Percentiles rank a stretch among this genome's conserved stretches.
phyloP scores from a whole-genome alignment of 1,140 invertebrate genomes.

The Hypsibius dujardini region DNA sequence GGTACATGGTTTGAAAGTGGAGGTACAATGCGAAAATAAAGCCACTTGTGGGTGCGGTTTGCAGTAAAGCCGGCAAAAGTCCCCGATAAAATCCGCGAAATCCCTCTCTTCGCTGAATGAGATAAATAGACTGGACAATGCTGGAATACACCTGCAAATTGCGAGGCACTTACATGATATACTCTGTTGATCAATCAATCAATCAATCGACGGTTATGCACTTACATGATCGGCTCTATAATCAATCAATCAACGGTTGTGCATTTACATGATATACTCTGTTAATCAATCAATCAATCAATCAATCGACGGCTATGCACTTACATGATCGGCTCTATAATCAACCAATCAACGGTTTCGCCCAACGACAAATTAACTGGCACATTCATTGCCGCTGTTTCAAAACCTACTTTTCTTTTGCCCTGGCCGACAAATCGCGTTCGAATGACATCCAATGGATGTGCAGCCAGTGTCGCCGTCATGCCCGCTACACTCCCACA shows the following conservation, averaged over 20 bases:
- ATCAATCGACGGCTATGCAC: too few species aligned
- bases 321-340: too few species aligned
- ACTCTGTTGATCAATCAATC: too few species aligned
- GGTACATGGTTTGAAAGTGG: conserved; percentile 20
- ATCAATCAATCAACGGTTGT: too few species aligned
- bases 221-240: too few species aligned
- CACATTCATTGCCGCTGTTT: too few species aligned
- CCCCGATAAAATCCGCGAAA: conserved; percentile 56
- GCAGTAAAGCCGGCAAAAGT: conserved; percentile 57
- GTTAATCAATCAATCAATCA: too few species aligned
- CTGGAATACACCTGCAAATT: conserved; percentile 40
- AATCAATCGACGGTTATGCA: too few species aligned
- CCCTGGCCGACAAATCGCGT: conserved; percentile 81
- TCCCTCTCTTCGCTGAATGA: conserved; percentile 53
- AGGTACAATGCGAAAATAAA: conserved; percentile 67
- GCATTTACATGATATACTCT: too few species aligned
- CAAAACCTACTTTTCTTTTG: conserved; percentile 42
- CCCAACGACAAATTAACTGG: too few species aligned
- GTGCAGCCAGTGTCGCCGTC: conserved; percentile 56
- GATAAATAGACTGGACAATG: conserved; percentile 40
- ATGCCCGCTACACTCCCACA: conserved; percentile 58
- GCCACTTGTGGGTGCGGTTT: conserved; percentile 67
- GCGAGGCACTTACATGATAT: too few species aligned
- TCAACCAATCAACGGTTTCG: too few species aligned
- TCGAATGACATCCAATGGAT: conserved; percentile 79